phyloP scores from a whole-genome alignment of 2,113 vertebrate genomes.

The Apaloderma vittatum region DNA sequence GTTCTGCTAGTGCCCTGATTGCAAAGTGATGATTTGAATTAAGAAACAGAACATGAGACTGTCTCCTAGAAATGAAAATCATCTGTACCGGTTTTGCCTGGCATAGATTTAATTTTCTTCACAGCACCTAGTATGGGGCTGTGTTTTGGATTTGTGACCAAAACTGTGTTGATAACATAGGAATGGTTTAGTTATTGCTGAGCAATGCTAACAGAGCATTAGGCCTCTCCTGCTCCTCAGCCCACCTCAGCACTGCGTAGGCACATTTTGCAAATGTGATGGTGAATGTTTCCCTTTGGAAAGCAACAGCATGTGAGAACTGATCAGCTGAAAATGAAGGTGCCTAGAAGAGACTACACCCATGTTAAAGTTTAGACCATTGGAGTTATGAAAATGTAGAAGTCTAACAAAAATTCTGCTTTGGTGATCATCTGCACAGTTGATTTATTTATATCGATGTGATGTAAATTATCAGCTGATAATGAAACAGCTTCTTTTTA shows the following conservation, averaged over 20 bases:
- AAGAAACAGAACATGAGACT: background rate
- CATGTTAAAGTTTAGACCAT: background rate
- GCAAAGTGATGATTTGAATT: background rate
- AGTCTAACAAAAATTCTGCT: background rate
- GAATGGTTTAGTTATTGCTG: background rate
- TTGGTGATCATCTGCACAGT: background rate
- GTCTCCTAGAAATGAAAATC: background rate
- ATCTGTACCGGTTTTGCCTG: background rate
- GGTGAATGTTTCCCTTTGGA: background rate
- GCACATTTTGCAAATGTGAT: background rate
- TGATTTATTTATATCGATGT: background rate
- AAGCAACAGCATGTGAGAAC: background rate
- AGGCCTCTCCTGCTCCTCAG: background rate
- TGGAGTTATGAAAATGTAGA: background rate
- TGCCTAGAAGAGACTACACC: rapidly evolving
- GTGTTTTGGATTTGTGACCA: background rate
- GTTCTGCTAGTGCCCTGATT: background rate
- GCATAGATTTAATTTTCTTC: background rate
- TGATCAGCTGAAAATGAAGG: background rate
- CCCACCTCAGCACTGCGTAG: rapidly evolving
- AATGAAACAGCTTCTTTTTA: background rate
- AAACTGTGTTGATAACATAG: background rate
- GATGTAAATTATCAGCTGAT: background rate
- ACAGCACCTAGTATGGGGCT: rapidly evolving
- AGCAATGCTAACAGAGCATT: background rate